Evolutionary conservation across 2,113 vertebrate genomes (phyloP).

Genomic region (Pantherophis guttatus): DNA sequence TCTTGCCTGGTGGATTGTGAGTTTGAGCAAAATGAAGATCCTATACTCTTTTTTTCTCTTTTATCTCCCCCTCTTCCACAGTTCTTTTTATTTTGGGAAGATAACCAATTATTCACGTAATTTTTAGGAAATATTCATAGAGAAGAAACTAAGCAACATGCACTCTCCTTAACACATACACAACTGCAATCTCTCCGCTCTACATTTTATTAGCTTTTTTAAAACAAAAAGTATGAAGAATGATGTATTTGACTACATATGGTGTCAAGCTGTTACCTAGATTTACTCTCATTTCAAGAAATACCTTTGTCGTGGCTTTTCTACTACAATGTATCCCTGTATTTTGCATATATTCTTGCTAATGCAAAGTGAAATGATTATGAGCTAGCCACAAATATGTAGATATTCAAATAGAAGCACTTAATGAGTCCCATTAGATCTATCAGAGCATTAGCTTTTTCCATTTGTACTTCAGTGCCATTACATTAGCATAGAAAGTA

Average conservation of each 20-base stretch:
- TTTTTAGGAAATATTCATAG: not conserved
- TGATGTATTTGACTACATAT: not conserved
- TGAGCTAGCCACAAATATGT: not conserved
- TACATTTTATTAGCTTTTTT: not conserved
- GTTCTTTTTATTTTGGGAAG: not conserved
- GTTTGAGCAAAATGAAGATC: not conserved
- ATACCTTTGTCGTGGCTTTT: not conserved
- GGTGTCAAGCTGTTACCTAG: not conserved
- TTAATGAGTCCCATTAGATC: constrained; percentile 41
- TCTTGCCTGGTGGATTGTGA: not conserved
- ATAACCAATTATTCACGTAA: not conserved
- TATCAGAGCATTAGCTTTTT: constrained; percentile 26
- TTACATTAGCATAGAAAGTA: constrained; percentile 45
- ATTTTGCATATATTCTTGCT: not conserved
- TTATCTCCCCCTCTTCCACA: not conserved
- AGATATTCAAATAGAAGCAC: constrained; percentile 27
- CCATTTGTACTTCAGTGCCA: constrained; percentile 45
- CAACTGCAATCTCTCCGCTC: not conserved
- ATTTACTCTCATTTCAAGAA: constrained; percentile 2
- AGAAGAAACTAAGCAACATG: not conserved
- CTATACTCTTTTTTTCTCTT: not conserved
- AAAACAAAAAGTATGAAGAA: not conserved
- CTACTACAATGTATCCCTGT: not conserved
- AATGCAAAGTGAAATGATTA: constrained; percentile 15
- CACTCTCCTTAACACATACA: not conserved